These are phyloP conservation scores for Diloba caeruleocephala DNA, from an alignment of 2,888 invertebrate genomes.

Conservation along the genomic window DNA sequence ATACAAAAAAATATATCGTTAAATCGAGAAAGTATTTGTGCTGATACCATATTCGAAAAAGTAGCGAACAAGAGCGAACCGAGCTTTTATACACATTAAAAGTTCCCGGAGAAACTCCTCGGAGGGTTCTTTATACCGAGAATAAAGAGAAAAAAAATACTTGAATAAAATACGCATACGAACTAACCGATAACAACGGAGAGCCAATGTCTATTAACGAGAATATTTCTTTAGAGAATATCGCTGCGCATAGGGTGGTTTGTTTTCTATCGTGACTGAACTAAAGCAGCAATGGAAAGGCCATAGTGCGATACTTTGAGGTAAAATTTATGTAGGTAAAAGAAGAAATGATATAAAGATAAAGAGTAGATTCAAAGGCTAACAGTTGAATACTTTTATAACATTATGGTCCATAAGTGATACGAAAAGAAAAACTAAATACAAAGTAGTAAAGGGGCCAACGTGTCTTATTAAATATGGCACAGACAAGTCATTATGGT, in stretches of 20 bases:
- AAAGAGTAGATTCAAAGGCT: slow-evolving; percentile 27
- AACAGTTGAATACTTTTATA: slow-evolving; percentile 17
- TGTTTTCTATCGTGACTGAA: not conserved
- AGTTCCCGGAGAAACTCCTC: slow-evolving; percentile 57
- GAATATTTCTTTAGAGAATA: slow-evolving; percentile 21
- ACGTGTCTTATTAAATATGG: too few species aligned
- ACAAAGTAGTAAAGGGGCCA: too few species aligned
- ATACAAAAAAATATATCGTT: slow-evolving; percentile 29
- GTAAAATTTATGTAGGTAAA: slow-evolving; percentile 5
- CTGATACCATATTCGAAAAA: slow-evolving; percentile 54
- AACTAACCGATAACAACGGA: slow-evolving; percentile 43
- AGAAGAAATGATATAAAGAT: slow-evolving; percentile 20
- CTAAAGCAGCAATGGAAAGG: slow-evolving; percentile 21
- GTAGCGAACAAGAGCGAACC: slow-evolving; percentile 56
- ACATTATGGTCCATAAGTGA: not conserved
- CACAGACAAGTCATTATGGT: too few species aligned
- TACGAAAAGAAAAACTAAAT: too few species aligned
- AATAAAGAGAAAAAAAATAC: slow-evolving; percentile 46
- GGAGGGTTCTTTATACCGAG: slow-evolving; percentile 40
- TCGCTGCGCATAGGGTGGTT: slow-evolving; percentile 20
- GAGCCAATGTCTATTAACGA: slow-evolving; percentile 16
- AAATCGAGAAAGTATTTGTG: slow-evolving; percentile 48
- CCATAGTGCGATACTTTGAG: slow-evolving; percentile 6
- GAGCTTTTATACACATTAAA: slow-evolving; percentile 76
- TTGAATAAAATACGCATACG: slow-evolving; percentile 49